Conservation (phyloP, 2,888 invertebrate species). For the Dryocosmus kuriphilus region DNA sequence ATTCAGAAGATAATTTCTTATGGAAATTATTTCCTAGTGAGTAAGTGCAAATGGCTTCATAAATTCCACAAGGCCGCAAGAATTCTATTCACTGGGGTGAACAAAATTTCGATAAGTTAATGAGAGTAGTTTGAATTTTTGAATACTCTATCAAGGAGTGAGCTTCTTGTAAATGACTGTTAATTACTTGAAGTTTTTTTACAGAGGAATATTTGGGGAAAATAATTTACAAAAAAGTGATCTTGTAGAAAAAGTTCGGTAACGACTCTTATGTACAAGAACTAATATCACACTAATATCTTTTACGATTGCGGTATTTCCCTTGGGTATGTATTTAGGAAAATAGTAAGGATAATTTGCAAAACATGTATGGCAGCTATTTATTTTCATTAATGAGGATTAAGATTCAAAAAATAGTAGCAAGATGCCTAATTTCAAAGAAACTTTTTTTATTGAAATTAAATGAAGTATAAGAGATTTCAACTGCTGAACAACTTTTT, state of each 20-base stretch:
- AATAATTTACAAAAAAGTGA: neutral
- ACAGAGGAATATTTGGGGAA: neutral
- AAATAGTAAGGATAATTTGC: too few relatives aligned
- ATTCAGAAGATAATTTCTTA: constrained; percentile 28
- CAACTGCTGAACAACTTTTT: neutral
- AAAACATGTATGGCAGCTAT: too few relatives aligned
- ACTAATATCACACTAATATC: neutral
- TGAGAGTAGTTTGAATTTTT: neutral
- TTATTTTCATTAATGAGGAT: neutral
- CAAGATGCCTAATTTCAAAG: neutral
- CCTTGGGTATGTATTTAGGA: too few relatives aligned
- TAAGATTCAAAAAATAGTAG: too few relatives aligned
- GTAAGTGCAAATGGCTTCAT: constrained; percentile 33
- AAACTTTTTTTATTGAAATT: neutral
- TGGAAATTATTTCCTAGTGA: constrained; percentile 25
- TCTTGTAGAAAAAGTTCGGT: neutral
- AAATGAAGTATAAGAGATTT: neutral
- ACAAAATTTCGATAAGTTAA: constrained; percentile 20
- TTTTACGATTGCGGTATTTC: neutral
- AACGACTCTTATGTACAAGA: too few relatives aligned
- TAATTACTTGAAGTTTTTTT: neutral
- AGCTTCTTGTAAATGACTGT: neutral
- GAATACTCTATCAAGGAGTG: neutral
- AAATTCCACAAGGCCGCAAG: neutral
- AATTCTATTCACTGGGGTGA: constrained; percentile 3